phyloP scores from a whole-genome alignment of 92 coral and sea anemone species.

The Meandrina meandrites region DNA sequence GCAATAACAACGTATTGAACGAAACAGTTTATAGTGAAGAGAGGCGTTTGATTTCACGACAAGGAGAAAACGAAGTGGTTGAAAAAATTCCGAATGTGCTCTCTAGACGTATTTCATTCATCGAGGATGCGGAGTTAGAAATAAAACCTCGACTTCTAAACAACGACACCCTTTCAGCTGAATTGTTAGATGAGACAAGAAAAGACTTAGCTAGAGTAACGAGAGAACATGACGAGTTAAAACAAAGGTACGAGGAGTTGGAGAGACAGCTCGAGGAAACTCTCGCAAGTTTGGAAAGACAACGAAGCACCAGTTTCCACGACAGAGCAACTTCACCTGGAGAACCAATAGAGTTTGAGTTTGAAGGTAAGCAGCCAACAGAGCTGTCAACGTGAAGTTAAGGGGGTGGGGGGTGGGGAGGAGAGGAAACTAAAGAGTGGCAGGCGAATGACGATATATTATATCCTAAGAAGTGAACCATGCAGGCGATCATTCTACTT shows the following conservation, averaged over 20 bases:
- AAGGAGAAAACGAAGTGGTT: background rate
- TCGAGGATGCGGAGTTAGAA: background rate
- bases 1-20: background rate
- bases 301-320: conserved; percentile 19
- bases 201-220: conserved; percentile 19
- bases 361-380: background rate
- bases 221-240: conserved; percentile 9
- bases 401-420: background rate
- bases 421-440: too few species aligned
- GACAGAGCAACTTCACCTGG: conserved; percentile 38
- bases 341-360: background rate
- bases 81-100: background rate
- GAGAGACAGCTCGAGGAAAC: conserved; percentile 29
- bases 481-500: too few species aligned
- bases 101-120: background rate
- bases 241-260: conserved; percentile 1
- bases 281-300: conserved; percentile 6
- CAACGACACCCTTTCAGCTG: background rate
- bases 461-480: too few species aligned
- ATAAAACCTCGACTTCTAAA: background rate
- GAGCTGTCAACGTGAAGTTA: background rate
- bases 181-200: conserved; percentile 2
- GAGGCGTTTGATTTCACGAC: background rate
- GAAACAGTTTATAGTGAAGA: background rate
- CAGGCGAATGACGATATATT: too few species aligned